Evolutionary conservation across 2,888 invertebrate genomes (phyloP).

Genomic region (Camponotus fellah): DNA sequence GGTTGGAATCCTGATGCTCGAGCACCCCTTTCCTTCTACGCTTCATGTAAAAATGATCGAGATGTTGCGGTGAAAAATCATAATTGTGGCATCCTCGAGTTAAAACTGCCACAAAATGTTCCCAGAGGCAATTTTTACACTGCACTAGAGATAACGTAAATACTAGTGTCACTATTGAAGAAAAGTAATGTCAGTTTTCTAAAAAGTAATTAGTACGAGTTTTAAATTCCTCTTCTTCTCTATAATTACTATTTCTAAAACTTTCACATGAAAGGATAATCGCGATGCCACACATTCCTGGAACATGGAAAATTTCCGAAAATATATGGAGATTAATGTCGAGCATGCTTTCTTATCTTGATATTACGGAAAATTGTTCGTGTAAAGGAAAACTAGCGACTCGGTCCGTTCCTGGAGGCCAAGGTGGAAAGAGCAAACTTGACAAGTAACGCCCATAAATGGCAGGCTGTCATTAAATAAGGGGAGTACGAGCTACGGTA

Average conservation of each 20-base stretch:
- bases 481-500: constrained; percentile 52
- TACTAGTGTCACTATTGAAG: background rate
- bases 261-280: background rate
- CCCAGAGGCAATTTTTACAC: background rate
- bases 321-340: background rate
- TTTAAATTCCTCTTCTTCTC: background rate
- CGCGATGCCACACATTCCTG: background rate
- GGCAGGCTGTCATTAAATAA: constrained; percentile 73
- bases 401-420: constrained; percentile 26
- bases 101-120: background rate
- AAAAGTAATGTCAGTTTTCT: background rate
- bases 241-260: background rate
- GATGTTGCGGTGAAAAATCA: background rate
- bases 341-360: background rate
- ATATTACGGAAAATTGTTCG: background rate
- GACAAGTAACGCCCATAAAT: constrained; percentile 67
- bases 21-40: background rate
- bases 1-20: background rate
- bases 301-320: background rate
- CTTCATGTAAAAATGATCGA: background rate
- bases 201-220: background rate
- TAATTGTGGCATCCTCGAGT: background rate
- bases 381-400: constrained; percentile 1
- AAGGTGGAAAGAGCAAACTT: constrained; percentile 37
- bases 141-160: background rate